Percentiles rank a stretch among this genome's conserved stretches.
Evolutionary conservation across 2,113 vertebrate species (phyloP).

Genomic region (Dicerorhinus sumatrensis): DNA sequence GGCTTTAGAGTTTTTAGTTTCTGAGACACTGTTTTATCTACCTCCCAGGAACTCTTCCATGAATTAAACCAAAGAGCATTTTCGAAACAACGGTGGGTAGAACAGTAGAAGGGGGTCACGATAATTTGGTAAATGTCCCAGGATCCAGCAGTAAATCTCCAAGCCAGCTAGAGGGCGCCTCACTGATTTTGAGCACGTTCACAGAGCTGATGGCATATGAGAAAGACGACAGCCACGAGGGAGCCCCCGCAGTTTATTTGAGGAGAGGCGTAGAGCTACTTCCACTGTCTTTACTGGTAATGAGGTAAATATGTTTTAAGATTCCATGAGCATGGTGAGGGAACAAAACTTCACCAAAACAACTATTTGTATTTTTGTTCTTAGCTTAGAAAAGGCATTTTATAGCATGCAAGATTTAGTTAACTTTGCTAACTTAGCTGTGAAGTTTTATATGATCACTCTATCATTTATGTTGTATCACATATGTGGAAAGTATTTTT

Average conservation of each 20-base stretch:
- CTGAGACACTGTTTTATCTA: background rate
- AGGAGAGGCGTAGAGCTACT: too few species aligned
- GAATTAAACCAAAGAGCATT: background rate
- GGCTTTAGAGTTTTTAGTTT: background rate
- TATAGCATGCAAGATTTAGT: background rate
- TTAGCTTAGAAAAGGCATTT: background rate
- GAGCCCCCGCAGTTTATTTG: background rate
- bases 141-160: background rate
- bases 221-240: fast-evolving
- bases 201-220: background rate
- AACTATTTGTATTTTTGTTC: background rate
- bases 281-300: background rate
- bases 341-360: background rate
- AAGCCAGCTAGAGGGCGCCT: background rate
- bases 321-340: too few species aligned
- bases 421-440: background rate
- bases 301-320: background rate
- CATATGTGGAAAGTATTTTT: background rate
- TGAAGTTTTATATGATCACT: background rate
- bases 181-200: background rate
- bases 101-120: fast-evolving
- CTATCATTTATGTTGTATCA: background rate
- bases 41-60: too few species aligned
- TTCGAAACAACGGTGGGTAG: background rate
- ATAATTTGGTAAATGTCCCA: background rate